Evolutionary conservation across 2,113 vertebrate species (phyloP), one percentile per base, ranked within the genome.

Genomic region (Hippocampus zosterae): DNA sequence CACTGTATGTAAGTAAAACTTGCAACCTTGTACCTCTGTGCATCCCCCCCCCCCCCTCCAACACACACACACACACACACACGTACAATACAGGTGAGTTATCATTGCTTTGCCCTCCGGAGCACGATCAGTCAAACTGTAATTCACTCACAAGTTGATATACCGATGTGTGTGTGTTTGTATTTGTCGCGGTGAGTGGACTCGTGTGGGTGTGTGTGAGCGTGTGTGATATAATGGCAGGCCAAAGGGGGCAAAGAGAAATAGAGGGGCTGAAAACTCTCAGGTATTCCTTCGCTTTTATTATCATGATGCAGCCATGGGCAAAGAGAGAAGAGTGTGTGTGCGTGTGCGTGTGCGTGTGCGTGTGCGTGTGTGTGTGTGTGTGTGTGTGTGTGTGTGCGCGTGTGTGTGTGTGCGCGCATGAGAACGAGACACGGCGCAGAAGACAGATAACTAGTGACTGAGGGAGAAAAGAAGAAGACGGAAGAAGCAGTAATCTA

Each of bases 101-200:
- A 89, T 89, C 88, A 81, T 81, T 81, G 78, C 82, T 85, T 77
- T 89, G 86, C 87, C 89, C 89, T 88, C 82, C 86, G 89, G 89
- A 86, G 85, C 82, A 84, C 86, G 81, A 89, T 89, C 86, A 86
- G 73, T 90, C 89, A 89, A 90, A 90, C 86, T 84, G 84, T 89
- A 88, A 89, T 89, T 86, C 85, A 82, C 80, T 89, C 87, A 86
- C 69, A 79, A 81, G 76, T 85, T 87, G 86, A 90, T 90, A 85
- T 89, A 89, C 71, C 76, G 57, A 72, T 76, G 68, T 84, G 79
- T 81, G 73, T 75, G 63, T 56, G 61, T 72, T 69, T 57, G 16
- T 68, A 63, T 78, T 25, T 70, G 69, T 74, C 23, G 6, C 23
- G n/a, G 60, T 77, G 42, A 67, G 67, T 65, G 57, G 71, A 64